phyloP scores from a whole-genome alignment of 2,797 vertebrate genomes.

The Catamblyrhynchus diadema region DNA sequence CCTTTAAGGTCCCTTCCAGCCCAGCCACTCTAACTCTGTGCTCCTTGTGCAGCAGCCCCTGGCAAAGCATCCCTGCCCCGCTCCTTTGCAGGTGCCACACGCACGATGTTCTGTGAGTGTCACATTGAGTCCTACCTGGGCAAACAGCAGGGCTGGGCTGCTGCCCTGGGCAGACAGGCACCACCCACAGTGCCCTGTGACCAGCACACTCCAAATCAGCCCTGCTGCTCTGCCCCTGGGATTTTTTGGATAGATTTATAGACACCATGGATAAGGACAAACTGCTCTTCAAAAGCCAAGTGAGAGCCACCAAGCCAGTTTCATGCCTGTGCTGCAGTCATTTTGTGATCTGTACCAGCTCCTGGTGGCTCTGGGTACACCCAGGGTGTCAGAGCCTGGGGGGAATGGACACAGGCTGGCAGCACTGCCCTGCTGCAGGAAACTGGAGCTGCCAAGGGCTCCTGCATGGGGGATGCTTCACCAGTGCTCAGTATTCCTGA shows the following conservation, averaged over 20 bases:
- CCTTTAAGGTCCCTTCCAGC: background rate
- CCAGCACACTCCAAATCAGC: background rate
- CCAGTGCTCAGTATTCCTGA: background rate
- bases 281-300: background rate
- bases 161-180: background rate
- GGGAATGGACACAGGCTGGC: background rate
- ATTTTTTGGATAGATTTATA: background rate
- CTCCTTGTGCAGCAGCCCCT: background rate
- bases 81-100: background rate
- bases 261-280: background rate
- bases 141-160: background rate
- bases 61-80: background rate
- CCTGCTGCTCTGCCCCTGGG: background rate
- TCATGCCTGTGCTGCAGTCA: fast-evolving
- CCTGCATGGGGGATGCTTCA: background rate
- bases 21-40: background rate
- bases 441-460: background rate
- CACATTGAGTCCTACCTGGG: fast-evolving
- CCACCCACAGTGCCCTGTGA: background rate
- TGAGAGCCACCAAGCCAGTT: background rate
- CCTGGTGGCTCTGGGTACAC: background rate
- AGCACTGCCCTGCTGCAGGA: background rate
- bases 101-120: fast-evolving
- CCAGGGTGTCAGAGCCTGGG: fast-evolving
- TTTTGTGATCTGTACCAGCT: background rate